Base-by-base conservation (phyloP, 2,113 vertebrate genomes). In the Spermophilus dauricus region DNA sequence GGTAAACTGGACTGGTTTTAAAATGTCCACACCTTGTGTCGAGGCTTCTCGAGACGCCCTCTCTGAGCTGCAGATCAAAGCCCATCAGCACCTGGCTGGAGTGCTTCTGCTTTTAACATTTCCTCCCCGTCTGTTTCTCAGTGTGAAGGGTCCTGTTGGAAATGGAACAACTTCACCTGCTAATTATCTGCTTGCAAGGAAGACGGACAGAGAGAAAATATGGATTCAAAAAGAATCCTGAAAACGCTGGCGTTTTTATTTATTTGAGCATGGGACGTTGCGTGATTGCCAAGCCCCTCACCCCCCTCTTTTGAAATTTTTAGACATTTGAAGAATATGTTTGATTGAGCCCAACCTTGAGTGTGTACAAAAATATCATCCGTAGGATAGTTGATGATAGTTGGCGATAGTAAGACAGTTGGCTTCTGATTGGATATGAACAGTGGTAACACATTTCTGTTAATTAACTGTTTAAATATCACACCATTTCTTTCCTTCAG, bases 81-180 rank as follows among this genome's bases (percentile, higher is more conserved):
- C 37, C 42, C n/a, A 20, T 85, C 61, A 37, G 65, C 70, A 88
- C 70, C 34, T 39, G 65, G 85, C 86, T 65, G 65, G 73, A 85
- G 37, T 32, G 34, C 39, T 16, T 9, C 0, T 0, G 1, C 16
- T 56, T 51, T 24, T 32, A 30, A 1, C 12, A 6, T 34, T 16
- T 86, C 56, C 28, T 30, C 4, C 69, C 82, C 48, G 30, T 53
- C 78, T 56, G 16, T 10, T 4, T 30, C 56, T 22, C 86, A 58
- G 84, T 85, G 34, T 72, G 67, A 82, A 1, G 32, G 13, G 34
- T 82, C 89, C 72, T 76, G 22, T 39, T 53, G 89, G 53, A 92
- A 78, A 92, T 77, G 20, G 78, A 73, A 37, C 37, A 51, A 72
- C 42, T 37, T 61, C 30, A 24, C 61, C 77, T 85, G 37, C 65